Percentiles rank a stretch among this genome's conserved stretches.
phyloP scores from a whole-genome alignment of 37 sponge, comb jelly and placozoan genomes.

The Aplysina aerophoba region DNA sequence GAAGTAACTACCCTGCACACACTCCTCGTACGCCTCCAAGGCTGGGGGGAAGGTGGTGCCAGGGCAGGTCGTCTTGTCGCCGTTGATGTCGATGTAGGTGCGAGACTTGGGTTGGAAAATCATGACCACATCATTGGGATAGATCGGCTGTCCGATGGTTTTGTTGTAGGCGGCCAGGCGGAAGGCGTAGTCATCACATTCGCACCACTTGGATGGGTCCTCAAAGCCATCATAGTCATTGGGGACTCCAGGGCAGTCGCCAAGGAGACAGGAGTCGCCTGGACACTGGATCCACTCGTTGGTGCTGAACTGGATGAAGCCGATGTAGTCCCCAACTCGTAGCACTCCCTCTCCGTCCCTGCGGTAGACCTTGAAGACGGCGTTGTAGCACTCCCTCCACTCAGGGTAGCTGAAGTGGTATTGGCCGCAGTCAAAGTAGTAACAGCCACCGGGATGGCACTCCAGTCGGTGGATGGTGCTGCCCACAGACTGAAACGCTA shows the following conservation, averaged over 20 bases:
- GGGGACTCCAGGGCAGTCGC: slow-evolving; percentile 16
- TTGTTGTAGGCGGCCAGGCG: slow-evolving; percentile 27
- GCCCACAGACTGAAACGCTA: slow-evolving; percentile 9
- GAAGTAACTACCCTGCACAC: background rate
- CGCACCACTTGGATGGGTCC: slow-evolving; percentile 18
- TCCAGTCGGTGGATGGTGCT: background rate
- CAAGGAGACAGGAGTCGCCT: background rate
- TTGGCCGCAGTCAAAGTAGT: background rate
- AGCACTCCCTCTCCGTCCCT: slow-evolving; percentile 17
- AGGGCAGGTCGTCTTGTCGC: slow-evolving; percentile 11
- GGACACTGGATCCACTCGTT: slow-evolving; percentile 23
- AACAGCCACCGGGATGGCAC: background rate
- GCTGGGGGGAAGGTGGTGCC: background rate
- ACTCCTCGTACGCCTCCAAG: background rate
- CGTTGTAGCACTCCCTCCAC: slow-evolving; percentile 24
- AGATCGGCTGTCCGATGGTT: slow-evolving; percentile 9
- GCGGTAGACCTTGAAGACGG: slow-evolving; percentile 23
- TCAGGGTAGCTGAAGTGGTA: slow-evolving; percentile 4
- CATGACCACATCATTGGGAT: slow-evolving; percentile 13
- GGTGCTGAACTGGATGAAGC: background rate
- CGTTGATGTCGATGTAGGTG: background rate
- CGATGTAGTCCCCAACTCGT: slow-evolving; percentile 19
- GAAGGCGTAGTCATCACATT: slow-evolving; percentile 14
- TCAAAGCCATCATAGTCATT: background rate
- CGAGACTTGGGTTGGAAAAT: background rate